These are phyloP conservation scores for Pao palembangensis DNA, from an alignment of 2,113 vertebrate genomes.

Conservation along the genomic window DNA sequence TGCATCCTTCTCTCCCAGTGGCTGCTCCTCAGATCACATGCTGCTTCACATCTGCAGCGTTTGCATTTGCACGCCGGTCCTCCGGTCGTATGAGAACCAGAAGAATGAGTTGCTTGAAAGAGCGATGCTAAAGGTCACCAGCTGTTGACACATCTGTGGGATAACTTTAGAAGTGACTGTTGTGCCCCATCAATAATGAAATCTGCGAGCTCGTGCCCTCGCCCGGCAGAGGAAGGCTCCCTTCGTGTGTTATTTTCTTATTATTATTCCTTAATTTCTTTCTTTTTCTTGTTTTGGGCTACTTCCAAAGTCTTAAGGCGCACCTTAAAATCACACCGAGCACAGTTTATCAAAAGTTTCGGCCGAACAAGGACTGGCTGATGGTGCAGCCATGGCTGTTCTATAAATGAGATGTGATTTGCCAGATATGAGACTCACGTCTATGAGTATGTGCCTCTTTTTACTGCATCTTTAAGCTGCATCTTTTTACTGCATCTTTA, in stretches of 20 bases:
- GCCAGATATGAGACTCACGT: slow-evolving; percentile 23
- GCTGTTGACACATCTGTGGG: slow-evolving; percentile 37
- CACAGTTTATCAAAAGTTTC: slow-evolving; percentile 10
- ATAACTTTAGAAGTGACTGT: slow-evolving; percentile 21
- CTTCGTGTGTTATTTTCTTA: background rate
- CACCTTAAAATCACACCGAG: no score
- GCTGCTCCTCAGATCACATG: slow-evolving; percentile 39
- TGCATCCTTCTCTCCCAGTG: slow-evolving; percentile 20
- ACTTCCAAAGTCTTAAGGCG: background rate
- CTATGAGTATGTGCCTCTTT: no score
- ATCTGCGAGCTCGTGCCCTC: no score
- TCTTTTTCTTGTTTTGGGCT: background rate
- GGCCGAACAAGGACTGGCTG: slow-evolving; percentile 4
- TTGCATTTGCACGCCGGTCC: slow-evolving; percentile 23
- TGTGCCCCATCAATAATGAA: background rate
- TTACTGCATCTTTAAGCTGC: no score
- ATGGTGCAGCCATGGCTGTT: slow-evolving; percentile 20
- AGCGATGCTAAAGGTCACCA: slow-evolving; percentile 38
- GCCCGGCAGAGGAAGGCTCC: no score
- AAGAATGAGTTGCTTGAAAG: slow-evolving; percentile 44
- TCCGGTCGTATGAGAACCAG: slow-evolving; percentile 24
- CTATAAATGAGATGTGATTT: slow-evolving; percentile 37
- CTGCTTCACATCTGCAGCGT: slow-evolving; percentile 31
- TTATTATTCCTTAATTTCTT: background rate
- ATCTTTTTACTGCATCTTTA: no score